These are phyloP conservation scores for Camponotus fellah DNA, from an alignment of 2,888 invertebrate species.

Conservation along the genomic window DNA sequence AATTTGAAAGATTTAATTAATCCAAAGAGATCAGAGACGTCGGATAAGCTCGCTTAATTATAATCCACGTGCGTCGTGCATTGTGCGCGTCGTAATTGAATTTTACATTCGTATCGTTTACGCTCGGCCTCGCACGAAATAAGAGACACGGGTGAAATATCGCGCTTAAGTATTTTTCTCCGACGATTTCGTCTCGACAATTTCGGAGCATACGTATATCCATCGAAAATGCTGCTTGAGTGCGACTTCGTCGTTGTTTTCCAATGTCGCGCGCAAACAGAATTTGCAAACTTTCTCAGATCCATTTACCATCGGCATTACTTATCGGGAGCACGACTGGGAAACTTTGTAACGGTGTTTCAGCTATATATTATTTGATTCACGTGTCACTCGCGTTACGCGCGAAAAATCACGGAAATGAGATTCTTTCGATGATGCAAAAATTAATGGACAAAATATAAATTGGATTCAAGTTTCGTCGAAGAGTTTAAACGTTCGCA, in stretches of 20 bases:
- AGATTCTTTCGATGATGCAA: slow-evolving; percentile 16
- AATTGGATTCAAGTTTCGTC: not conserved
- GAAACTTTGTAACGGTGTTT: slow-evolving; percentile 28
- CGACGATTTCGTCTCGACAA: not conserved
- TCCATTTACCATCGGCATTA: slow-evolving; percentile 40
- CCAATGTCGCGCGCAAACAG: slow-evolving; percentile 22
- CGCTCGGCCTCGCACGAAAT: not conserved
- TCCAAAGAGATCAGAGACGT: slow-evolving; percentile 57
- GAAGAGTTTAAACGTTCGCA: not conserved
- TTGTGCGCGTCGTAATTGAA: slow-evolving; percentile 51
- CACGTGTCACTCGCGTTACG: slow-evolving; percentile 22
- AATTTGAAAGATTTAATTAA: slow-evolving; percentile 70
- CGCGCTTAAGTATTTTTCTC: slow-evolving; percentile 1
- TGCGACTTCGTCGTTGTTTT: slow-evolving; percentile 19
- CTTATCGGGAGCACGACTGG: slow-evolving; percentile 30
- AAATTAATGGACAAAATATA: slow-evolving; percentile 12
- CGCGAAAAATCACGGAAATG: not conserved
- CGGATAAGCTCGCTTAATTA: slow-evolving; percentile 60
- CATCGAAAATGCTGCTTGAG: not conserved
- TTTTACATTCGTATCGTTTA: slow-evolving; percentile 27
- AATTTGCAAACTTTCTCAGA: slow-evolving; percentile 43
- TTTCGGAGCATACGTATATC: not conserved
- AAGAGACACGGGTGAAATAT: not conserved
- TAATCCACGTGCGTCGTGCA: slow-evolving; percentile 26
- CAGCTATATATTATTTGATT: slow-evolving; percentile 14